These are phyloP conservation scores for Bubo bubo DNA, from an alignment of 2,113 vertebrate species.

Conservation along the genomic window DNA sequence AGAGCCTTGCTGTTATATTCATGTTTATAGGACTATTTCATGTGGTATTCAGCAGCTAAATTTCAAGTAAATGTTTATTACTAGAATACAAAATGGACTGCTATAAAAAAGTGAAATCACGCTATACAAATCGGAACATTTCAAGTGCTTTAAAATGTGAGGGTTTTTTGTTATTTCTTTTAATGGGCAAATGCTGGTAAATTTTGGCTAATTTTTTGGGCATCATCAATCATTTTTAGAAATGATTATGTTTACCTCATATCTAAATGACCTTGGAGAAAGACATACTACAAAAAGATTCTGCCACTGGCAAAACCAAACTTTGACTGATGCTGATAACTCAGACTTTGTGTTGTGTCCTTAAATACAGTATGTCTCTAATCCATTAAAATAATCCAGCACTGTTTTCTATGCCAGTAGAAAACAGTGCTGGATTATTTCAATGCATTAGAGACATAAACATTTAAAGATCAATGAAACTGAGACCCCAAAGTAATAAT, in stretches of 20 bases:
- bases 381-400: neutral
- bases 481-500: neutral
- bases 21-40: neutral
- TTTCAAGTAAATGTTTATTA: neutral
- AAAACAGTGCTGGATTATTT: neutral
- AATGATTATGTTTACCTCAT: neutral
- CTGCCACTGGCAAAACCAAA: neutral
- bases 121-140: neutral
- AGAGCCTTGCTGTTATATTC: neutral
- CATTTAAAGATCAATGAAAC: neutral
- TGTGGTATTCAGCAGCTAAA: neutral
- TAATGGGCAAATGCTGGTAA: neutral
- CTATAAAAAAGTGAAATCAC: neutral
- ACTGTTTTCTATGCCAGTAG: neutral
- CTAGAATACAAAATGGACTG: neutral
- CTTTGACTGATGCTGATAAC: neutral
- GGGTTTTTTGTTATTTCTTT: neutral
- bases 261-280: neutral
- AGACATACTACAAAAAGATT: neutral
- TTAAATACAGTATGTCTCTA: neutral
- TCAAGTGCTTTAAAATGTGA: neutral
- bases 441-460: neutral
- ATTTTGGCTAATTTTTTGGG: neutral
- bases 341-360: neutral
- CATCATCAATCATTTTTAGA: neutral